Conservation (phyloP, 2,888 invertebrate genomes). For the Coleophora deauratella region DNA sequence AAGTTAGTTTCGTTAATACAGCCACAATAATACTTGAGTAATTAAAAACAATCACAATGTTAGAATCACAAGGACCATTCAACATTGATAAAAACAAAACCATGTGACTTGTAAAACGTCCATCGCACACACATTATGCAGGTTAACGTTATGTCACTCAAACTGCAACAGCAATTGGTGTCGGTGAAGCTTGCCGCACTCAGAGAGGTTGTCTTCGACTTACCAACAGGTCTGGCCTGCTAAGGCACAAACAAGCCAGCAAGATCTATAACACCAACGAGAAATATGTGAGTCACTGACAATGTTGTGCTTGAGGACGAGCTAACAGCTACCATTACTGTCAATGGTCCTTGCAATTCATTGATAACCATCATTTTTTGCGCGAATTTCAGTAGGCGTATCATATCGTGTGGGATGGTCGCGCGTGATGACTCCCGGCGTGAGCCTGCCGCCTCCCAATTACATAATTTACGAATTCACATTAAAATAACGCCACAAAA, state of each 20-base stretch:
- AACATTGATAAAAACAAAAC: slow-evolving; percentile 58
- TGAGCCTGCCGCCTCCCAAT: slow-evolving; percentile 25
- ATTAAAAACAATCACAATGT: slow-evolving; percentile 43
- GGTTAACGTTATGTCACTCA: slow-evolving; percentile 62
- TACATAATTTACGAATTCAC: slow-evolving; percentile 56
- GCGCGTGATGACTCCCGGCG: slow-evolving; percentile 32
- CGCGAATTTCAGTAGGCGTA: slow-evolving; percentile 60
- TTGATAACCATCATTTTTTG: slow-evolving; percentile 62
- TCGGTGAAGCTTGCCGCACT: slow-evolving; percentile 59
- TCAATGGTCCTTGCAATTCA: slow-evolving; percentile 73
- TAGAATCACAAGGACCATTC: slow-evolving; percentile 75
- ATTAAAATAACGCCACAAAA: slow-evolving; percentile 46
- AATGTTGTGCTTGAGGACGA: slow-evolving; percentile 65
- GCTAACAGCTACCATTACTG: slow-evolving; percentile 47
- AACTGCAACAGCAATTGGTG: slow-evolving; percentile 59
- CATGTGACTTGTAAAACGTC: slow-evolving; percentile 46
- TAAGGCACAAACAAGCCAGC: slow-evolving; percentile 84
- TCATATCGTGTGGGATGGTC: slow-evolving; percentile 30
- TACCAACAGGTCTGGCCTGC: slow-evolving; percentile 83
- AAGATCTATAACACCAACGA: slow-evolving; percentile 80
- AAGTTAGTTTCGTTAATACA: slow-evolving; percentile 32
- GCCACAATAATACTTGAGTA: too few relatives aligned
- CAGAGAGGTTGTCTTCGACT: slow-evolving; percentile 64
- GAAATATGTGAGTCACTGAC: slow-evolving; percentile 60
- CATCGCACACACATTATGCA: slow-evolving; percentile 69